Evolutionary conservation across 1,140 invertebrate species (phyloP).

Genomic region (Delia radicum): DNA sequence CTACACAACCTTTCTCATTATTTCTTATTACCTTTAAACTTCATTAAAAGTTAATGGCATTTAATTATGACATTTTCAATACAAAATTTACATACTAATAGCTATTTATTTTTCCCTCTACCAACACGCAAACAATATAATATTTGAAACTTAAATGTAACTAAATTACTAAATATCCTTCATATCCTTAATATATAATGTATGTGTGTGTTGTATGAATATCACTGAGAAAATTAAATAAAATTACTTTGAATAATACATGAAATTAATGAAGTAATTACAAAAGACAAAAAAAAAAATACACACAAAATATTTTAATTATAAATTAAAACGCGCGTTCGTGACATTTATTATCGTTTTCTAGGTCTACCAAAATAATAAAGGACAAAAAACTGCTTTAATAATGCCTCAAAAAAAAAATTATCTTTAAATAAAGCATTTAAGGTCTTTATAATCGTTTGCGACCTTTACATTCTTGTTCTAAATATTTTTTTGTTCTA

Average conservation of each 20-base stretch:
- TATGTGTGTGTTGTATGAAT: neutral
- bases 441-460: too few relatives aligned
- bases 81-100: neutral
- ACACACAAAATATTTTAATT: neutral
- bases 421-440: too few relatives aligned
- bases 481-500: too few relatives aligned
- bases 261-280: slow-evolving; percentile 15
- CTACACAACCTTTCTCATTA: too few relatives aligned
- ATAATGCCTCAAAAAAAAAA: too few relatives aligned
- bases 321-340: neutral
- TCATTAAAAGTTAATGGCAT: slow-evolving; percentile 1
- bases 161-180: neutral
- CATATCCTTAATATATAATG: neutral
- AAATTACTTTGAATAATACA: slow-evolving; percentile 9
- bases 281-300: neutral
- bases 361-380: neutral
- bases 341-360: neutral
- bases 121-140: too few relatives aligned
- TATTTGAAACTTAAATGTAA: too few relatives aligned
- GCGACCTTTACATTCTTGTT: too few relatives aligned
- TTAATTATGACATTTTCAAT: slow-evolving; percentile 12
- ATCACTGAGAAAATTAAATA: neutral
- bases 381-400: neutral
- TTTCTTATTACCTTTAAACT: neutral
- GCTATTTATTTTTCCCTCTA: neutral